phyloP scores from a whole-genome alignment of 2,113 vertebrate genomes.

The Myocastor coypus region DNA sequence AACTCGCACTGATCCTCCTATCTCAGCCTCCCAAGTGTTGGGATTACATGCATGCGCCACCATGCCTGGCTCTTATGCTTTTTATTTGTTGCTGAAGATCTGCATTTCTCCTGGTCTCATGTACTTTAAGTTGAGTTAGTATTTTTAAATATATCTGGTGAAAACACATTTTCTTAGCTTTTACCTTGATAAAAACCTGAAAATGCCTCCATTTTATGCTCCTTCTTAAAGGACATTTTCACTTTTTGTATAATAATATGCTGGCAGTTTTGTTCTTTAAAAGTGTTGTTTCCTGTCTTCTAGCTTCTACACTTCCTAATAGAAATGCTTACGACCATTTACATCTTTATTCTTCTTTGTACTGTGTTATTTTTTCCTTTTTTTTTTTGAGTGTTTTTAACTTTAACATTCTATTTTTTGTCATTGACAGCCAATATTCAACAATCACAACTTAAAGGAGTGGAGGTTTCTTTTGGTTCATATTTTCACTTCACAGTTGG shows the following conservation, averaged over 20 bases:
- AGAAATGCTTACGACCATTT: not conserved
- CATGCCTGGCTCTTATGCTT: not conserved
- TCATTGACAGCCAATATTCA: not conserved
- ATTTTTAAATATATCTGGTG: conserved; percentile 29
- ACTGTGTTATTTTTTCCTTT: not conserved
- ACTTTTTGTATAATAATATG: not conserved
- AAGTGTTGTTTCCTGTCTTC: not conserved
- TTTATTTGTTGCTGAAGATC: not conserved
- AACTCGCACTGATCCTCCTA: too few relatives aligned
- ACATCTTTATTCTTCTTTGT: not conserved
- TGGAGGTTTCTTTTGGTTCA: not conserved
- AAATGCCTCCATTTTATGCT: conserved; percentile 9
- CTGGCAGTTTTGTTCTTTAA: conserved; percentile 27
- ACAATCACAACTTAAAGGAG: not conserved
- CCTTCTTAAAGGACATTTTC: conserved; percentile 21
- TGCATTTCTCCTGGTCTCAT: not conserved
- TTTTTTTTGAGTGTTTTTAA: not conserved
- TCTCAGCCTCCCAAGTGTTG: too few relatives aligned
- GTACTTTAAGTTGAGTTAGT: conserved; percentile 7
- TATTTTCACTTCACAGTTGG: not conserved
- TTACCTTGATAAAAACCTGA: not conserved
- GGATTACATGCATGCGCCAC: too few relatives aligned
- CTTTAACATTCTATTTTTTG: not conserved
- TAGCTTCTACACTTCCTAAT: not conserved
- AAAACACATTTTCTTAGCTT: not conserved